Evolutionary conservation across 2,888 invertebrate genomes (phyloP).

Genomic region (Volucella bombylans): DNA sequence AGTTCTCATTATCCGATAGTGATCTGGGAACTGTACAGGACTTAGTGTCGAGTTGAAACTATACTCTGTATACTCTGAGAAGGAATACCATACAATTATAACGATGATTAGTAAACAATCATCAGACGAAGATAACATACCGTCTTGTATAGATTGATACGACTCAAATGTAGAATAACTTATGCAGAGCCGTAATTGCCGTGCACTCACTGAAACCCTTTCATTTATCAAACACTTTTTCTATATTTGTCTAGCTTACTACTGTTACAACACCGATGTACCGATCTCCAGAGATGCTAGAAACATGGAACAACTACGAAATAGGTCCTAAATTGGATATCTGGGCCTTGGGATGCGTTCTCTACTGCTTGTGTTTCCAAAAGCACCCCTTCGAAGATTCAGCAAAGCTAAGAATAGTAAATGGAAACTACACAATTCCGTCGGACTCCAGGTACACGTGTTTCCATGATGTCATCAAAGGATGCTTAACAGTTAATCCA

Average conservation of each 20-base stretch:
- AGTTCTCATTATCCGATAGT: no score
- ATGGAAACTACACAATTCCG: constrained; percentile 95
- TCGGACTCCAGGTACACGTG: constrained; percentile 91
- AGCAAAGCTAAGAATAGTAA: constrained; percentile 96
- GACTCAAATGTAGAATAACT: no score
- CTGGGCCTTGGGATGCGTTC: constrained; percentile 98
- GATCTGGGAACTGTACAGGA: no score
- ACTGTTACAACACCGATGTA: constrained; percentile 94
- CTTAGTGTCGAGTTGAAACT: no score
- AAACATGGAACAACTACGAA: constrained; percentile 97
- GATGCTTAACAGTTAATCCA: constrained; percentile 92
- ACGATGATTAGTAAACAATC: no score
- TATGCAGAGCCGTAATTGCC: not conserved
- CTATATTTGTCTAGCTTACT: constrained; percentile 73
- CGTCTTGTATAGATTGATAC: no score
- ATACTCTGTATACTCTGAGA: no score
- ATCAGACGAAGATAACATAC: no score
- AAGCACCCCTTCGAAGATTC: constrained; percentile 98
- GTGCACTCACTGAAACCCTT: not conserved
- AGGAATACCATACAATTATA: no score
- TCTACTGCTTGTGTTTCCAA: constrained; percentile 95
- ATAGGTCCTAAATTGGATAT: constrained; percentile 95
- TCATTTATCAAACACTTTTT: not conserved
- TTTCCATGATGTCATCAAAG: constrained; percentile 94
- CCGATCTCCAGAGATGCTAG: constrained; percentile 98